phyloP scores from a whole-genome alignment of 2,888 invertebrate genomes.

The Tipula unca region DNA sequence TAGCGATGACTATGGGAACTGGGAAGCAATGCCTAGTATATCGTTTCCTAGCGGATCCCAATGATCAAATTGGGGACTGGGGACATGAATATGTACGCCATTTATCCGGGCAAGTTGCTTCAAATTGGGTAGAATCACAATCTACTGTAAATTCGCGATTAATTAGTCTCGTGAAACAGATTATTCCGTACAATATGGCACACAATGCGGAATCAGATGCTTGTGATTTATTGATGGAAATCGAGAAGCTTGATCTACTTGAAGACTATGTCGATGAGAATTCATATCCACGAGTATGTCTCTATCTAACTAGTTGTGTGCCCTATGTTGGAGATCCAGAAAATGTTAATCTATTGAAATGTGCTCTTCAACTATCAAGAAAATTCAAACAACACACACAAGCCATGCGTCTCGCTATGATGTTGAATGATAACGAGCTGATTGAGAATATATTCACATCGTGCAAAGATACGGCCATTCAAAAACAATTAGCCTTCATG shows the following conservation, averaged over 20 bases:
- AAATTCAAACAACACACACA: conserved; percentile 84
- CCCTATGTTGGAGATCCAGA: conserved; percentile 95
- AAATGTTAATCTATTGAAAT: conserved; percentile 71
- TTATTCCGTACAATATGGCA: conserved; percentile 89
- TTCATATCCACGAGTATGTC: conserved; percentile 85
- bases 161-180: conserved; percentile 71
- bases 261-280: conserved; percentile 80
- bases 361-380: conserved; percentile 74
- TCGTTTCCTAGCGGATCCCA: conserved; percentile 64
- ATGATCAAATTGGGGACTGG: conserved; percentile 91
- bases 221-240: conserved; percentile 96
- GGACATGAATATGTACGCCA: conserved; percentile 99
- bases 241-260: conserved; percentile 80
- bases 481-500: conserved; percentile 95
- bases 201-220: conserved; percentile 99
- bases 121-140: conserved; percentile 62
- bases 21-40: conserved; percentile 83
- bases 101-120: conserved; percentile 78
- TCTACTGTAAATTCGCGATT: conserved; percentile 50
- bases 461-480: conserved; percentile 73
- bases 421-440: conserved; percentile 70
- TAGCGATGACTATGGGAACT: conserved; percentile 87
- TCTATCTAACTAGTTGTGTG: conserved; percentile 80
- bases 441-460: conserved; percentile 76
- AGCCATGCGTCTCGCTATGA: conserved; percentile 84